Evolutionary conservation across 2,113 vertebrate species (phyloP).

Genomic region (Sylvietta virens): DNA sequence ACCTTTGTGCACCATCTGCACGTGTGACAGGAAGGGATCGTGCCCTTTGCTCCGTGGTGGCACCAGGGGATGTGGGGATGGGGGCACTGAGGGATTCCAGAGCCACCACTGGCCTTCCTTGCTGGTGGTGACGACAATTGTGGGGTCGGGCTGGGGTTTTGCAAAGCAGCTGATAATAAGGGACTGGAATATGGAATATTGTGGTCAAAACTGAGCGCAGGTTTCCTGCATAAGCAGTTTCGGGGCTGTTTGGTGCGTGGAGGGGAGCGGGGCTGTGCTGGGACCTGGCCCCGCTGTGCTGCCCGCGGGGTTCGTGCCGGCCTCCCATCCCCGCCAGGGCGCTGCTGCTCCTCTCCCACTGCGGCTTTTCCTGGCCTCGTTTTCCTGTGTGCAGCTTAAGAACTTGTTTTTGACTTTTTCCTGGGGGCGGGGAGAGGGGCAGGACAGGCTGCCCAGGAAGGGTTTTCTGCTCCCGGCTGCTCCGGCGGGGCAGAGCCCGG

Average conservation of each 20-base stretch:
- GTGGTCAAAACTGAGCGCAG: fast-evolving
- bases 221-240: fast-evolving
- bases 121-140: fast-evolving
- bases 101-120: fast-evolving
- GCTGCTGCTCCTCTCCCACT: slow-evolving; percentile 28
- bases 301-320: not conserved
- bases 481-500: not conserved
- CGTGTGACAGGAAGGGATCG: fast-evolving
- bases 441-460: not conserved
- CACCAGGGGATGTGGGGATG: not conserved
- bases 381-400: not conserved
- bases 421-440: not conserved
- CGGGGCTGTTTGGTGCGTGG: fast-evolving
- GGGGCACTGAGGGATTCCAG: not conserved
- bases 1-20: not conserved
- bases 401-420: slow-evolving; percentile 21
- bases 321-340: not conserved
- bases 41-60: not conserved
- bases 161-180: not conserved
- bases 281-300: fast-evolving
- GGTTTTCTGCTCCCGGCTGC: not conserved
- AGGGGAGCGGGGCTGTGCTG: fast-evolving
- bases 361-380: not conserved
- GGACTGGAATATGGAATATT: not conserved
- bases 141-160: fast-evolving